phyloP scores from a whole-genome alignment of 2,888 invertebrate species.

The Megaustenia siamemsis region DNA sequence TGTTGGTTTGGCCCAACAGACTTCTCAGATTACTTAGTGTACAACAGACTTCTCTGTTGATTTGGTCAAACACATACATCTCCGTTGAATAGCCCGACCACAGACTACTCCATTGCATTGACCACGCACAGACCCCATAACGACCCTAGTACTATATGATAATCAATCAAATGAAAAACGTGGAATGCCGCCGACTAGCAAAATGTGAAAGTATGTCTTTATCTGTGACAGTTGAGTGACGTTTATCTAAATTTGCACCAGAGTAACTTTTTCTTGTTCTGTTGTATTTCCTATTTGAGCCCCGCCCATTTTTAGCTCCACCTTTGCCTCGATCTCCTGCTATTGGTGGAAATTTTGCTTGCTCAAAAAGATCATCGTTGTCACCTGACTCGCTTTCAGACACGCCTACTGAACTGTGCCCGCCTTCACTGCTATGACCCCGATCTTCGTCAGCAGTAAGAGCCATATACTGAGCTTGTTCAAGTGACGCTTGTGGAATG shows the following conservation, averaged over 20 bases:
- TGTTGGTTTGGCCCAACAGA: too few species aligned
- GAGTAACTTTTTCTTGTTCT: constrained; percentile 54
- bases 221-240: constrained; percentile 66
- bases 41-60: too few species aligned
- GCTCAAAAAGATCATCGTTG: constrained; percentile 43
- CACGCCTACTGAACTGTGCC: constrained; percentile 22
- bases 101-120: too few species aligned
- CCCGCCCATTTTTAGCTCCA: constrained; percentile 53
- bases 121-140: too few species aligned
- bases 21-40: too few species aligned
- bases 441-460: constrained; percentile 46
- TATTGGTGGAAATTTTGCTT: not conserved
- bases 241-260: constrained; percentile 44
- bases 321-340: constrained; percentile 53
- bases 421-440: constrained; percentile 23
- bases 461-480: constrained; percentile 51
- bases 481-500: constrained; percentile 47
- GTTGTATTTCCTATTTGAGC: constrained; percentile 52
- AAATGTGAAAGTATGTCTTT: constrained; percentile 69
- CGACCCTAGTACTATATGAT: too few species aligned
- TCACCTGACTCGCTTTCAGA: constrained; percentile 51
- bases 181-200: constrained; percentile 72
- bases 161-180: constrained; percentile 65
- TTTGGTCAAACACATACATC: too few species aligned
- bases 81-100: too few species aligned